Percentiles rank a stretch among this genome's conserved stretches.
These are phyloP conservation scores for Quadroppia sp. DNA, from an alignment of 2,888 invertebrate genomes.

Conservation along the genomic window DNA sequence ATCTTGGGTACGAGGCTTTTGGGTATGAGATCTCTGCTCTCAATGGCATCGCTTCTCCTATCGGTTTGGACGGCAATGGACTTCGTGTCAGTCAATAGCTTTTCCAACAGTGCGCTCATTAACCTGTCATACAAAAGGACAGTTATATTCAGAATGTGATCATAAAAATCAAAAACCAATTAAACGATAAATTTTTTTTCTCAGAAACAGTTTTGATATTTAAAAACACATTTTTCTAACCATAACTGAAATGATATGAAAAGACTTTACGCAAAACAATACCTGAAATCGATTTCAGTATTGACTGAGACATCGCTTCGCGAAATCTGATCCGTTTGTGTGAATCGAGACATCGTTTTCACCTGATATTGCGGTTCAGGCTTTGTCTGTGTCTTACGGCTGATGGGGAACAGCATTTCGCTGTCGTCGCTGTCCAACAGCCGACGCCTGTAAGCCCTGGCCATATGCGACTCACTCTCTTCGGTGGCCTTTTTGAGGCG, in stretches of 20 bases:
- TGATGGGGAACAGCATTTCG: slow-evolving; percentile 1
- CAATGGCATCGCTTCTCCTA: slow-evolving; percentile 6
- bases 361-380: slow-evolving; percentile 17
- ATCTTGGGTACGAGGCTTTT: no score
- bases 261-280: no score
- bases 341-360: slow-evolving; percentile 20
- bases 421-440: slow-evolving; percentile 8
- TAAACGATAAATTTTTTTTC: neutral
- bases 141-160: neutral
- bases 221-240: neutral
- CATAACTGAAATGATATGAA: no score
- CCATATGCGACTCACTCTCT: neutral
- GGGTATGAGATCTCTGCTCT: slow-evolving; percentile 15
- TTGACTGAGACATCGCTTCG: slow-evolving; percentile 18
- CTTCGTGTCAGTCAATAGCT: slow-evolving; percentile 1
- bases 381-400: slow-evolving; percentile 23
- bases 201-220: neutral
- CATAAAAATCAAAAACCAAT: neutral
- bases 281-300: slow-evolving; percentile 35
- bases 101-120: slow-evolving; percentile 28
- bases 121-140: neutral
- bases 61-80: slow-evolving; percentile 25
- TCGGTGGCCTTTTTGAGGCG: slow-evolving; percentile 28
- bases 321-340: neutral
- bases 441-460: slow-evolving; percentile 19